Evolutionary conservation across 1,140 invertebrate species (phyloP).

Genomic region (Aporrectodea caliginosa): DNA sequence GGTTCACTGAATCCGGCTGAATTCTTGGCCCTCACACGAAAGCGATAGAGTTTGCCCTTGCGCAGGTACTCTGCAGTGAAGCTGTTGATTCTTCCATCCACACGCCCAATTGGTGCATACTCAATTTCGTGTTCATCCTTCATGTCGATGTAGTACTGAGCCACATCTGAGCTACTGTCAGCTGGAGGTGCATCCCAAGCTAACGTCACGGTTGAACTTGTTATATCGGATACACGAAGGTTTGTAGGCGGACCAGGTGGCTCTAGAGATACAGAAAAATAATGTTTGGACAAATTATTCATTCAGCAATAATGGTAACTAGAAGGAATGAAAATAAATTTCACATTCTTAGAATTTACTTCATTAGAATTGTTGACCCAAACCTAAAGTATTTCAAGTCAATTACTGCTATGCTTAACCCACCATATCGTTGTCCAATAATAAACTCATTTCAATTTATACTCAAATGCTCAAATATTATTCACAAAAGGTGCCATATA

Average conservation of each 20-base stretch:
- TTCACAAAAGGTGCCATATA: too few relatives aligned
- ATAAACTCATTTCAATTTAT: too few relatives aligned
- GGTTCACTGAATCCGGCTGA: conserved; percentile 23
- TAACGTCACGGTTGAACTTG: conserved; percentile 76
- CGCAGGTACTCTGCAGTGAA: conserved; percentile 19
- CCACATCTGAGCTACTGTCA: conserved; percentile 69
- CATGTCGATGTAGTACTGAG: conserved; percentile 81
- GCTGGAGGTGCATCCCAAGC: conserved; percentile 64
- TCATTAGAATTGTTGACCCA: too few relatives aligned
- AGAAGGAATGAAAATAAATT: too few relatives aligned
- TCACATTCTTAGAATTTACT: too few relatives aligned
- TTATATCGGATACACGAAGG: conserved; percentile 77
- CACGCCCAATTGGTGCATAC: conserved; percentile 13
- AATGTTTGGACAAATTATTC: too few relatives aligned
- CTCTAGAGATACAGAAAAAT: conserved; percentile 19
- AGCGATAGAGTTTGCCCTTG: conserved; percentile 21
- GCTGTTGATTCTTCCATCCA: conserved; percentile 17
- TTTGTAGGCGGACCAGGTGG: conserved; percentile 66
- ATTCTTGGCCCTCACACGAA: conserved; percentile 31
- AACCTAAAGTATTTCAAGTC: too few relatives aligned
- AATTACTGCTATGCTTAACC: too few relatives aligned
- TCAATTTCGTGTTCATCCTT: conserved; percentile 66
- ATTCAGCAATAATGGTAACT: too few relatives aligned
- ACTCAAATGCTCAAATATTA: too few relatives aligned
- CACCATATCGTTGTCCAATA: too few relatives aligned